These are phyloP conservation scores for Phaetusa simplex DNA, from an alignment of 2,113 vertebrate genomes.

Conservation along the genomic window DNA sequence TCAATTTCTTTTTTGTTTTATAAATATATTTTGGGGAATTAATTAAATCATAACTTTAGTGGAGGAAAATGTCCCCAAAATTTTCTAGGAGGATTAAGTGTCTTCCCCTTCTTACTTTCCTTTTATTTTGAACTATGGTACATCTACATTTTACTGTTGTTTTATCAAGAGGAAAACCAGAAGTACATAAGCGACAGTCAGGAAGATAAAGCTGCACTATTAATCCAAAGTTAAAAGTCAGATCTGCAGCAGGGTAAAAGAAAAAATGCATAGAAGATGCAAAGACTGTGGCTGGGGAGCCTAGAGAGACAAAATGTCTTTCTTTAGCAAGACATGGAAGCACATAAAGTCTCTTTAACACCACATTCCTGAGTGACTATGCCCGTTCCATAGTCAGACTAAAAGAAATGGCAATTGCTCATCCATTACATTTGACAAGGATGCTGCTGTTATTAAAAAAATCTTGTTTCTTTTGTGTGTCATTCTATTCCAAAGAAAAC, in stretches of 20 bases:
- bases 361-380: not conserved
- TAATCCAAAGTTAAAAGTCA: not conserved
- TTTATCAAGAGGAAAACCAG: not conserved
- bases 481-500: not conserved
- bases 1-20: not conserved
- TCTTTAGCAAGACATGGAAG: not conserved
- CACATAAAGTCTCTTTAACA: not conserved
- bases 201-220: not conserved
- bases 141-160: not conserved
- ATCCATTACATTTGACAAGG: conserved; percentile 5
- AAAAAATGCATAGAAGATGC: not conserved
- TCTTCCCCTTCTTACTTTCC: not conserved
- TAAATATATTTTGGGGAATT: not conserved
- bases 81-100: not conserved
- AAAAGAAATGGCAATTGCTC: not conserved
- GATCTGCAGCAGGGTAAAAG: not conserved
- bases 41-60: not conserved
- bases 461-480: not conserved
- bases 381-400: not conserved
- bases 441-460: not conserved
- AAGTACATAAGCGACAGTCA: not conserved
- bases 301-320: not conserved
- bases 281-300: not conserved
- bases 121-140: not conserved
- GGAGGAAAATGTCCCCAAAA: not conserved